These are phyloP conservation scores for Chamaetylas fuelleborni DNA, from an alignment of 2,113 vertebrate species.

Conservation along the genomic window DNA sequence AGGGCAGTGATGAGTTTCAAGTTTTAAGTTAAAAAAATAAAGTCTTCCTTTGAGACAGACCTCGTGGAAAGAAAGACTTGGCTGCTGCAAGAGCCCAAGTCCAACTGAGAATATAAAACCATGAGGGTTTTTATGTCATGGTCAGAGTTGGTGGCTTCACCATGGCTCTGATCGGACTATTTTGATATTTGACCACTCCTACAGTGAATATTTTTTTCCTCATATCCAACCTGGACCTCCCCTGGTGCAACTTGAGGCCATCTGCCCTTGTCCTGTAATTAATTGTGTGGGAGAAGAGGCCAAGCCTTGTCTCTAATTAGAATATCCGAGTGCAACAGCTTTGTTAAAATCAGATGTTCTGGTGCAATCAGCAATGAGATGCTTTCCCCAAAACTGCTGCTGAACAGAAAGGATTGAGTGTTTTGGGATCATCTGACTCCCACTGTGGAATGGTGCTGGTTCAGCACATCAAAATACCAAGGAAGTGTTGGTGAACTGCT, in stretches of 20 bases:
- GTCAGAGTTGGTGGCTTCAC: background rate
- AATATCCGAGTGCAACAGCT: background rate
- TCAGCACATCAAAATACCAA: background rate
- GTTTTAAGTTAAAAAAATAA: background rate
- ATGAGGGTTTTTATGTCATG: rapidly evolving
- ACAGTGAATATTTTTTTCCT: background rate
- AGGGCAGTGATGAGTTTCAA: background rate
- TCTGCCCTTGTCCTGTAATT: background rate
- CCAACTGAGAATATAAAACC: background rate
- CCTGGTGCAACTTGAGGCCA: background rate
- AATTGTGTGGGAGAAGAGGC: background rate
- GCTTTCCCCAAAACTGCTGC: background rate
- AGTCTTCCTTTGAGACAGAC: background rate
- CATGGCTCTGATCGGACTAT: background rate
- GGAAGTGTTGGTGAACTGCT: background rate
- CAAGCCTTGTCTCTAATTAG: background rate
- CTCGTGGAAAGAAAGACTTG: background rate
- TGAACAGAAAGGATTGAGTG: background rate
- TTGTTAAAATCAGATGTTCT: background rate
- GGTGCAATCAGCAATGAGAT: background rate
- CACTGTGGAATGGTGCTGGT: background rate
- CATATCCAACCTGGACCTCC: background rate
- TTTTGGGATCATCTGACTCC: background rate
- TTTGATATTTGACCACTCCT: background rate
- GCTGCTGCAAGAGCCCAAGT: background rate